These are phyloP conservation scores for Drosophila truncata DNA, from an alignment of 1,140 invertebrate species.

Conservation along the genomic window DNA sequence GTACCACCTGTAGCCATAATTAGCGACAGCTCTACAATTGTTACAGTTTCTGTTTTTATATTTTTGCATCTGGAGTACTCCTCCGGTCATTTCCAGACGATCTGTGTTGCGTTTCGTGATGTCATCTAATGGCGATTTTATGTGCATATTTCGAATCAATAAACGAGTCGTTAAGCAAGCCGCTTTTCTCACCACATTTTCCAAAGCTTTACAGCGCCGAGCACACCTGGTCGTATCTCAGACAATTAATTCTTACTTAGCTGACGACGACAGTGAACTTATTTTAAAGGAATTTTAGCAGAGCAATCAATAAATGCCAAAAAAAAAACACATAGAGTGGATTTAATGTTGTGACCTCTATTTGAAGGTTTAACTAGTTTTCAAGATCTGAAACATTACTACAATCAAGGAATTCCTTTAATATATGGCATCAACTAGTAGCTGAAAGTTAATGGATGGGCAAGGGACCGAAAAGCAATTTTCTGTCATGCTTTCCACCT, in stretches of 20 bases:
- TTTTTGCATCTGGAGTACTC: background rate
- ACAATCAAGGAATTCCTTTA: background rate
- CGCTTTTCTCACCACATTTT: constrained; percentile 28
- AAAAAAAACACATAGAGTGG: constrained; percentile 1
- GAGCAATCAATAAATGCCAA: background rate
- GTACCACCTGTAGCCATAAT: background rate
- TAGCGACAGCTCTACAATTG: constrained; percentile 27
- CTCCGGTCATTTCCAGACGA: constrained; percentile 4
- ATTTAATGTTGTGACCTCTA: background rate
- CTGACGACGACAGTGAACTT: background rate
- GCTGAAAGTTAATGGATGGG: constrained; percentile 6
- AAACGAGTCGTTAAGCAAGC: constrained; percentile 12
- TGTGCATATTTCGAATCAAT: constrained; percentile 43
- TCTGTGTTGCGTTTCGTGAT: constrained; percentile 20
- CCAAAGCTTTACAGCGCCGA: background rate
- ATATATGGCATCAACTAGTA: background rate
- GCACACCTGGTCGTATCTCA: constrained; percentile 42
- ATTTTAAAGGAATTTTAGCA: background rate
- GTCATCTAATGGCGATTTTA: constrained; percentile 45
- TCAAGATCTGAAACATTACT: too few relatives aligned
- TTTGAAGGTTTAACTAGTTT: background rate
- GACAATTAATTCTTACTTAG: constrained; percentile 15
- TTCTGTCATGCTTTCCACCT: background rate
- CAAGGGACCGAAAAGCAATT: background rate
- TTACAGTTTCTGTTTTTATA: constrained; percentile 36